Evolutionary conservation across 2,797 vertebrate genomes (phyloP), one percentile per base, ranked within the genome.

Genomic region (Acrossocheilus wenchowensis): DNA sequence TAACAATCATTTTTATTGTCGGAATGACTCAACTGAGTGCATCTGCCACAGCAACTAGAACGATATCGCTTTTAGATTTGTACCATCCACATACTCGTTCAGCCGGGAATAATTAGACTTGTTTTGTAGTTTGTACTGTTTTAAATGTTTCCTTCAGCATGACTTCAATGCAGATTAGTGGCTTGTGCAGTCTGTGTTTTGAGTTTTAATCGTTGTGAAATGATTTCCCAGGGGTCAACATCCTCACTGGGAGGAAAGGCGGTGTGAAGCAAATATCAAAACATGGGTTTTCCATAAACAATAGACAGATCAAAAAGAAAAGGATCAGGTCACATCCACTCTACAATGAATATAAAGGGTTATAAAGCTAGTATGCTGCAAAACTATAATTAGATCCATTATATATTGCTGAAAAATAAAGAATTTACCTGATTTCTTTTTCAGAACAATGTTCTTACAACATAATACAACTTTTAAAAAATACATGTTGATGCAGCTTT

Each of bases 161-260:
- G 36, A 39, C 66, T 78, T 78, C 26, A 34, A 41, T 68, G 54
- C 50, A 30, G 69, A 77, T 81, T 86, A 87, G 78, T 87, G 64
- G 77, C 64, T 72, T 5, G n/a, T 74, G 43, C 14, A 34, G 73
- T 36, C 36, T 84, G 85, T 87, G 89, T 64, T 8, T 85, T 48
- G 83, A 82, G 62, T 83, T 87, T 83, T 14, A 79, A 90, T 88
- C 14, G 66, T 73, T 78, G 72, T n/a, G 80, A 88, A 87, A 84
- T 86, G 39, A 86, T 73, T 87, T 86, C 87, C 89, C 83, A 82
- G n/a, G 78, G 60, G 89, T 81, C 73, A 11, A 57, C 34, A 17
- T 66, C 30, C 36, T 72, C 50, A 23, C 17, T 66, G 52, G 72
- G 60, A 66, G 77, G 45, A 30, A 82, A 69, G 52, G 64, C 50